Conservation (phyloP, 2,797 vertebrate genomes). For the Peromyscus nudipes region DNA sequence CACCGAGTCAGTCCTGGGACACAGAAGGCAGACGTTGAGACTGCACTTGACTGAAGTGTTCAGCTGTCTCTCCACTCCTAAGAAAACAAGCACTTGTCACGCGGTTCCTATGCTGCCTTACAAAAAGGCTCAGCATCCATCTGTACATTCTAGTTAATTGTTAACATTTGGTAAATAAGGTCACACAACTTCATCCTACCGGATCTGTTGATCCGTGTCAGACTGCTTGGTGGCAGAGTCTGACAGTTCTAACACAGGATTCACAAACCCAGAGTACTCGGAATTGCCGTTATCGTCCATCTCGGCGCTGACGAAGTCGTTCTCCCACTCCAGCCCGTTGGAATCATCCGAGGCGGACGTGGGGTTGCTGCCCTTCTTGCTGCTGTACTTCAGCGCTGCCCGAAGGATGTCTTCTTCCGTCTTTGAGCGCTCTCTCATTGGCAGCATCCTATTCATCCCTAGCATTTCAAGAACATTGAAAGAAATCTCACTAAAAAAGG, state of each 20-base stretch:
- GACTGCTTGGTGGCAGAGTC: conserved; percentile 84
- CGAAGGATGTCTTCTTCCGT: conserved; percentile 98
- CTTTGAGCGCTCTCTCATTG: conserved; percentile 94
- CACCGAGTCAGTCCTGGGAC: conserved; percentile 81
- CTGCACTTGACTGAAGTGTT: conserved; percentile 89
- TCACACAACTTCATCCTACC: conserved; percentile 83
- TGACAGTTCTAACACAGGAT: conserved; percentile 93
- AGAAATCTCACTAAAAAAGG: conserved; percentile 32
- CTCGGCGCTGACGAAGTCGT: conserved; percentile 95
- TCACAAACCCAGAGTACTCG: conserved; percentile 95
- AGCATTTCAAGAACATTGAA: not conserved
- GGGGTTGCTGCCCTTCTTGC: conserved; percentile 90
- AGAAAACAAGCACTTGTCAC: not conserved
- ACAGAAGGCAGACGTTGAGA: conserved; percentile 88
- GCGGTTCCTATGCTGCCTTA: conserved; percentile 25
- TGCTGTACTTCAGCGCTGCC: conserved; percentile 92
- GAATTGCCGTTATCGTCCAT: conserved; percentile 93
- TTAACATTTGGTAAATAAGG: conserved; percentile 70
- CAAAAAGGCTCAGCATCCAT: conserved; percentile 56
- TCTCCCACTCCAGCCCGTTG: conserved; percentile 97
- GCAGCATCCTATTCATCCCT: conserved; percentile 96
- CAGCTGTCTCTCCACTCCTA: conserved; percentile 66
- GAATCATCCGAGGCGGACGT: conserved; percentile 96
- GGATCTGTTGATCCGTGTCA: conserved; percentile 86
- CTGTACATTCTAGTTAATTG: conserved; percentile 66